phyloP scores from a whole-genome alignment of 2,888 invertebrate species.

The Tiliacea aurago region DNA sequence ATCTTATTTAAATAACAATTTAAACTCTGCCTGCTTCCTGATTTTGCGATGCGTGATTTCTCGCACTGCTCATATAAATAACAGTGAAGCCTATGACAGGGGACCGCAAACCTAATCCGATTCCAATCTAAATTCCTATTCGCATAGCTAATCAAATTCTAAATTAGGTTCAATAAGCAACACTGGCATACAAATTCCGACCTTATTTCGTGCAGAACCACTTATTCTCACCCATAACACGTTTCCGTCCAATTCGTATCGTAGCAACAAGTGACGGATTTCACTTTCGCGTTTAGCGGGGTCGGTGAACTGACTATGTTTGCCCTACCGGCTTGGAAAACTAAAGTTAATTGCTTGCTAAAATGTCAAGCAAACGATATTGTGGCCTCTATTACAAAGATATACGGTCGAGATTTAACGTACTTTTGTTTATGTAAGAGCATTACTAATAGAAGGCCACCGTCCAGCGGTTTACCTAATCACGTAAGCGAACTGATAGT shows the following conservation, averaged over 20 bases:
- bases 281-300: conserved; percentile 82
- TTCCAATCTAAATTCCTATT: conserved; percentile 53
- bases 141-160: conserved; percentile 66
- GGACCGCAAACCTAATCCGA: conserved; percentile 43
- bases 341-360: conserved; percentile 67
- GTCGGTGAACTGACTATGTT: conserved; percentile 75
- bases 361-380: conserved; percentile 55
- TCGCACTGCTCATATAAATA: conserved; percentile 25
- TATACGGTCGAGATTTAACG: conserved; percentile 51
- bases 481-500: conserved; percentile 69
- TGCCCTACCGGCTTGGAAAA: conserved; percentile 71
- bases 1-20: conserved; percentile 36
- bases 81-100: conserved; percentile 34
- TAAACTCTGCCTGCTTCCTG: background rate
- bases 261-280: conserved; percentile 85
- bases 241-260: conserved; percentile 75
- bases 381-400: conserved; percentile 54
- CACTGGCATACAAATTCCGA: conserved; percentile 69
- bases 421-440: conserved; percentile 38
- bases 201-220: conserved; percentile 65
- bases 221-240: conserved; percentile 73
- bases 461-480: conserved; percentile 69
- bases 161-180: conserved; percentile 47
- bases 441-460: conserved; percentile 46
- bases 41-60: conserved; percentile 22